A percentile compares a stretch with the other conserved stretches of the same genome.
Conservation (phyloP, 2,113 vertebrate genomes). For the Actenoides hombroni region DNA sequence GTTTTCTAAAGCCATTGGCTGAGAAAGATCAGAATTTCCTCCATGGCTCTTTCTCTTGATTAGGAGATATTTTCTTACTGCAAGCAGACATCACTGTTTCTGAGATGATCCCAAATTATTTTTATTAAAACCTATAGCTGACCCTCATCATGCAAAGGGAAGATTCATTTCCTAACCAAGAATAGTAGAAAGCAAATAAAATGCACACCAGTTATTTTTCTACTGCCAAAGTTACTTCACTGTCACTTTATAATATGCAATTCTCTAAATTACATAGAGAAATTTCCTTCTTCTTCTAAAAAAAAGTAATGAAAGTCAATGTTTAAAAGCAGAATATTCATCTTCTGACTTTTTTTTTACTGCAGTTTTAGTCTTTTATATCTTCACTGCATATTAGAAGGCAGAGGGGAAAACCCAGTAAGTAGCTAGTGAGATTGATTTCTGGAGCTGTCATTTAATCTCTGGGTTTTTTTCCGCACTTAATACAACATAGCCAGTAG, state of each 20-base stretch:
- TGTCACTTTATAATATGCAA: not conserved
- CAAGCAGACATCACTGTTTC: not conserved
- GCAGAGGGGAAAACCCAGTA: not conserved
- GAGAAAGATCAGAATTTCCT: not conserved
- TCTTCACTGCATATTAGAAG: not conserved
- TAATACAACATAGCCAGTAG: not conserved
- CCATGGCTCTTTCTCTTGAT: not conserved
- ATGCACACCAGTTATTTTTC: not conserved
- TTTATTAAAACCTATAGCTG: not conserved
- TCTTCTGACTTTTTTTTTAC: not conserved
- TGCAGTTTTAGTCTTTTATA: not conserved
- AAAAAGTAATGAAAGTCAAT: not conserved
- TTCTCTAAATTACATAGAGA: not conserved
- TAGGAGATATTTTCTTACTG: not conserved
- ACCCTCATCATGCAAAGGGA: not conserved
- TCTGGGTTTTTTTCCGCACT: not conserved
- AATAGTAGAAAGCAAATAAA: not conserved
- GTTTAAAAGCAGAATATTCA: not conserved
- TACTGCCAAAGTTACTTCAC: not conserved
- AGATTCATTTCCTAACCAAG: not conserved
- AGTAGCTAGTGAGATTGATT: constrained; percentile 6
- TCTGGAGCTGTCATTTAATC: not conserved
- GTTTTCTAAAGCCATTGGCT: not conserved
- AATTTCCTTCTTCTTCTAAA: not conserved
- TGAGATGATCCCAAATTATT: not conserved